These are phyloP conservation scores for Himalopsyche kuldschensis DNA, from an alignment of 2,888 invertebrate genomes.

Conservation along the genomic window DNA sequence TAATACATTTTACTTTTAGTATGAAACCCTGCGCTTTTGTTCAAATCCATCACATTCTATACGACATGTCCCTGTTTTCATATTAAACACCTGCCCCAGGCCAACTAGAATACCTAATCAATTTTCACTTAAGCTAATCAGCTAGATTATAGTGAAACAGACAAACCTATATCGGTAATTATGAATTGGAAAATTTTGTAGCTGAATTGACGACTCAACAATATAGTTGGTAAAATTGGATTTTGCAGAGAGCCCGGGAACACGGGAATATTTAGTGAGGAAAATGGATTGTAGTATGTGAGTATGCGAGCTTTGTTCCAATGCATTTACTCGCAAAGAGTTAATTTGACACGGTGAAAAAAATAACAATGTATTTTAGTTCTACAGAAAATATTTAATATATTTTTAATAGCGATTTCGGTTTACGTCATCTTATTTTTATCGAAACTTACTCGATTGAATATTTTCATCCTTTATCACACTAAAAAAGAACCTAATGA, in stretches of 20 bases:
- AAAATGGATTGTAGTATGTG: neutral
- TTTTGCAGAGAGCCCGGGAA: neutral
- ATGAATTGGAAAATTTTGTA: slow-evolving; percentile 14
- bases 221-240: neutral
- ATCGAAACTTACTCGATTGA: too few species aligned
- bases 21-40: neutral
- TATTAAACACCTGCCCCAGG: neutral
- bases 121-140: slow-evolving; percentile 36
- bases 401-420: too few species aligned
- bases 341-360: too few species aligned
- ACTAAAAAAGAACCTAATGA: too few species aligned
- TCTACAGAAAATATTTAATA: too few species aligned
- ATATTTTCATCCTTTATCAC: too few species aligned
- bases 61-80: neutral
- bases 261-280: neutral
- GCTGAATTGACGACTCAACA: slow-evolving; percentile 6
- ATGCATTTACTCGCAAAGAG: neutral
- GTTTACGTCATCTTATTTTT: too few species aligned
- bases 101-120: slow-evolving; percentile 25
- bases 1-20: too few species aligned
- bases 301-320: neutral
- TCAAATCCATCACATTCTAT: neutral
- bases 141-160: slow-evolving; percentile 30
- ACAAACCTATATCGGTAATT: slow-evolving; percentile 1
- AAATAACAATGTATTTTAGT: too few species aligned